Base-by-base conservation (phyloP, 2,888 invertebrate genomes). In the Diabrotica balteata region DNA sequence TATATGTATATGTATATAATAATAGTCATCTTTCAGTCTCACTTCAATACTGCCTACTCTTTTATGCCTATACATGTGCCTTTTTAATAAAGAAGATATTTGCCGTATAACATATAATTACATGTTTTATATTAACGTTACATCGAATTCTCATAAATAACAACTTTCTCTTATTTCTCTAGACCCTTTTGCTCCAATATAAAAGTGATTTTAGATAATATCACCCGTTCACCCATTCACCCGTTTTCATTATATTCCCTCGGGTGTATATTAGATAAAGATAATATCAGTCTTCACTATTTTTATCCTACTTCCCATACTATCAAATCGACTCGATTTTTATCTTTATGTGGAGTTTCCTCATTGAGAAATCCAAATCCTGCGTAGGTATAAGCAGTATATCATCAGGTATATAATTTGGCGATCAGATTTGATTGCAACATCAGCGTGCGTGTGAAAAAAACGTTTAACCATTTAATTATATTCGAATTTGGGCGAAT, bases 391-490 rank as follows among this genome's bases (percentile, higher is more conserved):
- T 4, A 8, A 17, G 57, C 46, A 46, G 47, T 32, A 42, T 58
- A 58, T 58, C 46, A 58, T 46, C 10, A 8, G 46, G 47, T 43
- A 43, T 59, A 11, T 59, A 59, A 59, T 59, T 59, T 50, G n/a
- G 42, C 55, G 43, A 57, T 57, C 45, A 44, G 45, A 45, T 57
- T 32, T 57, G 44, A 45, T 32, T 57, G 44, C 43, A 45, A 17
- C 45, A 57, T 57, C 55, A 57, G 44, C n/a, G 44, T 57, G 55
- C 55, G 55, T 57, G 55, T 57, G 55, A 57, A 57, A 57, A 44
- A 57, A 57, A 57, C 42, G 42, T 54, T 42, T 22, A 51, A 17
- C 11, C 51, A 32, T 32, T 32, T 32, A 32, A 32, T 32, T 32
- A 32, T 32, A 32, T 32, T 32, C 32, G 32, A 32, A 32, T 32